Evolutionary conservation across 1,140 invertebrate species (phyloP), one percentile per base, ranked within the genome.

Genomic region (Drosophila kepulauana): DNA sequence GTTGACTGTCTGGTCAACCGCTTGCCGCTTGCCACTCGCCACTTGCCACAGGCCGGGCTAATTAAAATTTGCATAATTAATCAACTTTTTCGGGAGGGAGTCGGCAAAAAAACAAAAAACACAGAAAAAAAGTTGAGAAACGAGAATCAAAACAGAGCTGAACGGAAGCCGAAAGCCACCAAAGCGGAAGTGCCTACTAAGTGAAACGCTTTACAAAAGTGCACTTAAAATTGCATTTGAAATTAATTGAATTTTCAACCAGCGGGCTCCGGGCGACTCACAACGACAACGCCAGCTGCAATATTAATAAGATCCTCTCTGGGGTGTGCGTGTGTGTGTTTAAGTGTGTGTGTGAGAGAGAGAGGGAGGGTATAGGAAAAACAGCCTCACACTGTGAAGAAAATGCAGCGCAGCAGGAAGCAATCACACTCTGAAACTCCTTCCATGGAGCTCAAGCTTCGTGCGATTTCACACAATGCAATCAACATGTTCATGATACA

Each of bases 11-110:
- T 15, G 33, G 52, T 15, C 45, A 64, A 69, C 43, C 49, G 46
- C 54, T 59, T 38, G 30, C 10, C 16, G 30, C 1, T 51, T 54
- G 48, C 38, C 59, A 35, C 4, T 51, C 52, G 49, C 41, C 59
- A 45, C 33, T 16, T 45, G 58, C 57, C 56, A 38, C 43, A 49
- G 62, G 33, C 56, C 48, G 56, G 73, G 64, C 81, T 82, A 82
- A 82, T 82, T 82, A 82, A 82, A 82, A 85, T 84, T 84, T 85
- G 78, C 78, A 85, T 80, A 80, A 85, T 78, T 85, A 80, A 87
- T 79, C 78, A 79, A 73, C 68, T 73, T 79, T 75, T 87, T 72
- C 48, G 67, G 35, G 63, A 58, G 16, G 10, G 30, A 8, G 33
- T 25, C 30, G 35, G 46, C 13, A n/a, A 43, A 56, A 61, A 49